Percentiles rank a stretch among this genome's conserved stretches.
phyloP scores from a whole-genome alignment of 2,797 vertebrate genomes.

The Amazona finschi region DNA sequence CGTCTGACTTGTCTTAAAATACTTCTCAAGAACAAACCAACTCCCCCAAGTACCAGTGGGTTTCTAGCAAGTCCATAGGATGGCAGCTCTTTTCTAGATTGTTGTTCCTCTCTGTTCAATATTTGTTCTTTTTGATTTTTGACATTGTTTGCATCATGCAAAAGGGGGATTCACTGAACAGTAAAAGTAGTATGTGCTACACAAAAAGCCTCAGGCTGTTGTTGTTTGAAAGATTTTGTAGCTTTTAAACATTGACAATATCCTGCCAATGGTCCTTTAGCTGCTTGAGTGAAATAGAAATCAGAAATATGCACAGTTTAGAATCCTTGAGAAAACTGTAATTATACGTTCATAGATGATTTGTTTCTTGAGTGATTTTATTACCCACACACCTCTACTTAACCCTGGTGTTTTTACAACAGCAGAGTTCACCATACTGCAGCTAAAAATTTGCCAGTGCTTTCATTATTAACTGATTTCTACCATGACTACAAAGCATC shows the following conservation, averaged over 20 bases:
- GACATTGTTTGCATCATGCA: conserved; percentile 56
- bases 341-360: conserved; percentile 61
- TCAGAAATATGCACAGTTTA: conserved; percentile 51
- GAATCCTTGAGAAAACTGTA: conserved; percentile 60
- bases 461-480: conserved; percentile 60
- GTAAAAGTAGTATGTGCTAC: conserved; percentile 19
- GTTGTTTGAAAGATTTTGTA: conserved; percentile 55
- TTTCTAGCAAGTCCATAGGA: neutral
- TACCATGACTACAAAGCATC: neutral
- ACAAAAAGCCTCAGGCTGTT: conserved; percentile 48
- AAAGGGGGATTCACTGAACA: conserved; percentile 27
- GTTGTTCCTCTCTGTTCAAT: neutral
- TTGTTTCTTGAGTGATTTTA: conserved; percentile 63
- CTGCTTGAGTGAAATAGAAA: conserved; percentile 58
- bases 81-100: neutral
- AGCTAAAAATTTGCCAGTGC: conserved; percentile 41
- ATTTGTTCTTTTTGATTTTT: conserved; percentile 9
- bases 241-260: conserved; percentile 50
- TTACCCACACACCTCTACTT: conserved; percentile 45
- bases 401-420: conserved; percentile 56
- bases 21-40: neutral
- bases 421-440: conserved; percentile 23
- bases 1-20: neutral
- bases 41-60: neutral
- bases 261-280: conserved; percentile 31